Base-by-base conservation (phyloP, 2,797 vertebrate species). In the Kryptopterus vitreolus region DNA sequence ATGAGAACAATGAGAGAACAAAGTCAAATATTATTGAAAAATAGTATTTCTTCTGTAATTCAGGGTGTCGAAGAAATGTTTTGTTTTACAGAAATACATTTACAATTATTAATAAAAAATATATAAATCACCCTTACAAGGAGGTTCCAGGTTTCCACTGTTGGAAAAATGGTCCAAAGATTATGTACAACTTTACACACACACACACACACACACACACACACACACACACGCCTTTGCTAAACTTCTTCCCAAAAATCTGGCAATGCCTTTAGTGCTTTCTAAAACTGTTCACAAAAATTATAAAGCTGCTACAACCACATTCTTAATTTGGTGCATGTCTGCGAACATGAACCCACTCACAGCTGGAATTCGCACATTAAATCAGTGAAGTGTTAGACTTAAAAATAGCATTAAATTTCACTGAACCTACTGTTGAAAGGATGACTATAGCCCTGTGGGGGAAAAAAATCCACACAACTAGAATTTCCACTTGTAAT, bases 401-500 rank as follows among this genome's bases (percentile, higher is more conserved):
- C 55, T 71, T 62, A 4, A 68, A 68, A 38, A 10, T 10, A 66
- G n/a, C 35, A 43, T 66, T 66, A 73, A 29, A 73, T 48, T 43
- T 43, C 48, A 16, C 68, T 62, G 46, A 48, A 65, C 22, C 50
- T 31, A n/a, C 35, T 43, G 53, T 4, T 31, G 72, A 48, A 58
- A 46, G 33, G 48, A 26, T 63, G 16, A 33, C 33, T 53, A 33
- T 29, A 73, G 10, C 22, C 33, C n/a, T 35, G 13, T 13, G 16
- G 22, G n/a, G 29, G 26, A 72, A 43, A 31, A 46, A 52, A 63
- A 63, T 38, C 61, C 1, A 38, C n/a, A 57, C 24, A 48, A 57
- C 35, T 50, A 53, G 33, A 38, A 74, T 18, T 57, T 38, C 38
- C 33, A 80, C 53, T 74, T 57, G 9, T 4, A 74, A 74, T 43